Base-by-base conservation (phyloP, 92 coral and sea anemone species). In the Paragorgia papillata region DNA sequence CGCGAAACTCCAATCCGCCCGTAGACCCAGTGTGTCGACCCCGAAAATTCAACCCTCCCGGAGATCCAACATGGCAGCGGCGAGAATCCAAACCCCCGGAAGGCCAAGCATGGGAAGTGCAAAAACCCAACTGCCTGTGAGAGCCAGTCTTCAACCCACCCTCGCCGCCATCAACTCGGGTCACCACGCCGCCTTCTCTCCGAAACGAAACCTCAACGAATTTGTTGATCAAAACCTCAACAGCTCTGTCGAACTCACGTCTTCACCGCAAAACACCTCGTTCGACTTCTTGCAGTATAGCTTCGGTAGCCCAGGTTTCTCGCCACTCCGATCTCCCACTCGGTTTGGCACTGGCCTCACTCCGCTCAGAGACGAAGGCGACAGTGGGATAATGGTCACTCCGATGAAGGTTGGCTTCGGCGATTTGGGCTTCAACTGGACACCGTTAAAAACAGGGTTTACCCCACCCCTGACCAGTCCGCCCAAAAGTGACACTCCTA, bases 141-240 rank as follows among this genome's bases (percentile, higher is more conserved):
- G 3, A 63, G 24, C 50, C 44, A 63, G 54, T 48, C 83, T 73
- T 40, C 87, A 86, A 44, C 94, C 90, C 0, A 91, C 99, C 12
- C 79, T 95, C 10, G 95, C 98, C 15, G 98, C 97, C 0, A 91
- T 95, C 82, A 95, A 95, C 66, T 83, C 89, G 50, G 76, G 82
- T 58, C 37, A 71, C 50, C 74, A 66, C 57, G 84, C 79, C 26
- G 40, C 82, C 0, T 25, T 17, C 14, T 84, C 84, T 21, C 87
- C 92, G 20, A 81, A 66, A 15, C 5, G 31, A 56, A 56, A 9
- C 28, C 22, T 75, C 33, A n/a, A n/a, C n/a, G n/a, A n/a, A n/a
- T n/a, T n/a, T n/a, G n/a, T n/a, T n/a, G 83, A 81, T 43, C 86
- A 84, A 30, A 39, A 62, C 74, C 27, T 62, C 49, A 85, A 85